Evolutionary conservation across 2,888 invertebrate species (phyloP).

Genomic region (Campoletis raptor): DNA sequence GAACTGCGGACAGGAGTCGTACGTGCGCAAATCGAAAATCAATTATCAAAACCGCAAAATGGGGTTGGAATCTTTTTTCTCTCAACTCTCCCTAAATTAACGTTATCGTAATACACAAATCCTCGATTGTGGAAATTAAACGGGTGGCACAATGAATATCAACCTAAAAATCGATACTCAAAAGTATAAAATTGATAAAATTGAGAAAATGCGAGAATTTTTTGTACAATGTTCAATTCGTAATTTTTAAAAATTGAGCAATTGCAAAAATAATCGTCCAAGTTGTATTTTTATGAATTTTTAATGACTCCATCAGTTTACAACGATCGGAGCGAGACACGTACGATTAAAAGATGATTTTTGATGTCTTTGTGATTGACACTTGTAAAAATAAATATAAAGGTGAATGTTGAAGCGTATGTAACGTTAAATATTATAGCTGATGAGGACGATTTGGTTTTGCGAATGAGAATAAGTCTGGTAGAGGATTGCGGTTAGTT

Average conservation of each 20-base stretch:
- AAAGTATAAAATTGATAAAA: too few relatives aligned
- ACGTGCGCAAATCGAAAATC: constrained; percentile 55
- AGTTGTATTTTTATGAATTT: background rate
- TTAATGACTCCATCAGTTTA: background rate
- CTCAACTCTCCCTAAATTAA: background rate
- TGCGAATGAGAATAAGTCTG: constrained; percentile 36
- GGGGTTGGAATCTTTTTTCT: background rate
- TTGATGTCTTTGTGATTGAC: background rate
- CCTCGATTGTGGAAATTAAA: background rate
- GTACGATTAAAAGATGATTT: constrained; percentile 13
- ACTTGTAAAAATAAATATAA: background rate
- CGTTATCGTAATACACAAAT: background rate
- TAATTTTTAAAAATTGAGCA: too few relatives aligned
- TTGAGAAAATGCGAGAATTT: too few relatives aligned
- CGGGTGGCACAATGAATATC: background rate
- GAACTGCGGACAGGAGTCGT: constrained; percentile 33
- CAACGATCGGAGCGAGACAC: background rate
- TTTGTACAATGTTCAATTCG: too few relatives aligned
- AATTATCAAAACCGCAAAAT: constrained; percentile 48
- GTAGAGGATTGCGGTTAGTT: constrained; percentile 17
- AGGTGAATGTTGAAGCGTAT: background rate
- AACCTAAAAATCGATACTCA: background rate
- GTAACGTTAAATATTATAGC: constrained; percentile 11
- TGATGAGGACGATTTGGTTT: constrained; percentile 23
- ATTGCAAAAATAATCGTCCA: too few relatives aligned